Evolutionary conservation across 2,797 vertebrate species (phyloP).

Genomic region (Balearica regulorum): DNA sequence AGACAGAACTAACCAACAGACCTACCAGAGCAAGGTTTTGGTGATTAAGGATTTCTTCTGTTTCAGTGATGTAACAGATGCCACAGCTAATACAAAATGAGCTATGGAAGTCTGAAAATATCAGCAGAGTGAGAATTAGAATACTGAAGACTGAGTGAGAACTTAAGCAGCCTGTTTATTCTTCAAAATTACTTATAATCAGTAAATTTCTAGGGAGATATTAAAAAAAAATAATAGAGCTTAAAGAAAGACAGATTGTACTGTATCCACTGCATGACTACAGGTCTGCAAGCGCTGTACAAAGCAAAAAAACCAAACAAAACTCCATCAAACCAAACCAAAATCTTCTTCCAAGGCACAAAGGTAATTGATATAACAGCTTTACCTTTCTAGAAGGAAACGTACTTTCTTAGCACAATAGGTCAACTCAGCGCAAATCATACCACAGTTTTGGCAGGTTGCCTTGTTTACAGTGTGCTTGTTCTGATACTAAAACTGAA

Average conservation of each 20-base stretch:
- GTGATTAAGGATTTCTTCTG: neutral
- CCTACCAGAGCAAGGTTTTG: neutral
- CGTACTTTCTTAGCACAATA: fast-evolving
- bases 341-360: neutral
- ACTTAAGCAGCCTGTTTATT: neutral
- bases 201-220: neutral
- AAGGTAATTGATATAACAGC: neutral
- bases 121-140: neutral
- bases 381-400: neutral
- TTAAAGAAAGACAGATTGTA: neutral
- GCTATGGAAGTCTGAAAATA: neutral
- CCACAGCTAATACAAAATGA: neutral
- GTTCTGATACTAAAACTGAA: neutral
- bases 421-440: neutral
- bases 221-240: neutral
- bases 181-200: neutral
- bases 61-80: neutral
- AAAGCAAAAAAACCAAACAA: neutral
- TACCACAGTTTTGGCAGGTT: neutral
- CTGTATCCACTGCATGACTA: neutral
- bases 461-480: neutral
- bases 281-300: neutral
- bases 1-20: neutral
- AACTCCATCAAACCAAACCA: neutral
- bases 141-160: neutral